Percentiles rank a stretch among this genome's conserved stretches.
Conservation (phyloP, 35 echinoderm and acorn worm species). For the Diadema setosum region DNA sequence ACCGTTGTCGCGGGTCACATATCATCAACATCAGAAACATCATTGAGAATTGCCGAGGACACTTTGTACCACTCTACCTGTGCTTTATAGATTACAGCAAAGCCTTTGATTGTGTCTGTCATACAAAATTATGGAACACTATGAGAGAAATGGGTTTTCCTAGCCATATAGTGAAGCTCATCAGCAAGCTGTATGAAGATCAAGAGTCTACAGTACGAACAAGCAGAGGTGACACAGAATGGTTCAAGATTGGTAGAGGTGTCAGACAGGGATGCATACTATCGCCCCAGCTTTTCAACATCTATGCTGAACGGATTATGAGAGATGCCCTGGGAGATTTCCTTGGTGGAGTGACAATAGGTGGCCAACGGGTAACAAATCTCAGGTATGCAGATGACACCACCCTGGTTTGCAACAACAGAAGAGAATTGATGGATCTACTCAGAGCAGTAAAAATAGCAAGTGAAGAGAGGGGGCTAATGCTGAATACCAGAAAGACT, state of each 20-base stretch:
- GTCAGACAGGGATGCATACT: conserved; percentile 36
- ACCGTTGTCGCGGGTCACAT: too few species aligned
- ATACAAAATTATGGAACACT: not conserved
- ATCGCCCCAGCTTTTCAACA: conserved; percentile 24
- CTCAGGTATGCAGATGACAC: conserved; percentile 32
- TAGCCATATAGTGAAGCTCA: not conserved
- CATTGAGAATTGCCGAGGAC: conserved; percentile 33
- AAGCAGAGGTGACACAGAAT: not conserved
- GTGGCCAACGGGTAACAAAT: not conserved
- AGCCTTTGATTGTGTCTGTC: conserved; percentile 45
- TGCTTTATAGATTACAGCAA: conserved; percentile 58
- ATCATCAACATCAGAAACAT: conserved; percentile 39
- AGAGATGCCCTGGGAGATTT: not conserved
- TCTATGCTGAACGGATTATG: conserved; percentile 43
- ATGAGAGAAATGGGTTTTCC: not conserved
- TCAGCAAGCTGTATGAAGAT: not conserved
- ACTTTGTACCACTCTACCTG: not conserved
- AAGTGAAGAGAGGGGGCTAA: not conserved
- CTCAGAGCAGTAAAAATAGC: not conserved
- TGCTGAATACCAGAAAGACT: too few species aligned
- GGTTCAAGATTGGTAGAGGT: not conserved
- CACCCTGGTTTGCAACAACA: not conserved
- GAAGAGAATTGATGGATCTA: not conserved
- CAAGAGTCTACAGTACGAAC: not conserved
- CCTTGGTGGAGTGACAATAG: not conserved